Base-by-base conservation (phyloP, 2,113 vertebrate genomes). In the Syngnathoides biaculeatus region DNA sequence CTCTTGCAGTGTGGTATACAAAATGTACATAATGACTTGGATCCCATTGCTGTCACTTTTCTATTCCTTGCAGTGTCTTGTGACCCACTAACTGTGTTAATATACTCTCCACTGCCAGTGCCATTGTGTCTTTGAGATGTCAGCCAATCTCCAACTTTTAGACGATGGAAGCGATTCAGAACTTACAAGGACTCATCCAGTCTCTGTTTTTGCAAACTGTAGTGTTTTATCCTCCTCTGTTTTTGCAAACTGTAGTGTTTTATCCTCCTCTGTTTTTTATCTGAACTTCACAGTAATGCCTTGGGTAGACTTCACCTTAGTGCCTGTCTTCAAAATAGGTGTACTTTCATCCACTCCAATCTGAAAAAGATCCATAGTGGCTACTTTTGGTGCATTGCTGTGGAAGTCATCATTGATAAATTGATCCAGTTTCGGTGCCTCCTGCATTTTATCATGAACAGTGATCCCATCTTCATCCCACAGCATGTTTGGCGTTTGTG, bases 41-140 rank as follows among this genome's bases (percentile, higher is more conserved):
- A 74, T 72, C 78, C 73, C 69, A 75, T 52, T 43, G 68, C 77
- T 86, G 75, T 82, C 76, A 80, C 69, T 78, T 84, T 76, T 65
- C 65, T 47, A 62, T 50, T 43, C 55, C 64, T 80, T 57, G 68
- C 73, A 75, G 82, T 62, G 48, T 57, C 45, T 79, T 70, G 74
- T 63, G 47, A 62, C 56, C 64, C 35, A 45, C 66, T 61, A 78
- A 72, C 75, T 75, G 74, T 13, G 8, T 60, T 74, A 61, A 60
- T 42, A 67, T 71, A 60, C 30, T 26, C 55, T 64, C 55, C 24
- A 30, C 52, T 74, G 77, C 65, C 50, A 72, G 38, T 74, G 73
- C 75, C 52, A 45, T 62, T 77, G 75, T 71, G 72, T 65, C 63
- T 75, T 47, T 42, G 53, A 68, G 74, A 73, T 56, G 14, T 57